A percentile compares a stretch with the other conserved stretches of the same genome.
These are phyloP conservation scores for Myiagra hebetior DNA, from an alignment of 2,113 vertebrate species.

Conservation along the genomic window DNA sequence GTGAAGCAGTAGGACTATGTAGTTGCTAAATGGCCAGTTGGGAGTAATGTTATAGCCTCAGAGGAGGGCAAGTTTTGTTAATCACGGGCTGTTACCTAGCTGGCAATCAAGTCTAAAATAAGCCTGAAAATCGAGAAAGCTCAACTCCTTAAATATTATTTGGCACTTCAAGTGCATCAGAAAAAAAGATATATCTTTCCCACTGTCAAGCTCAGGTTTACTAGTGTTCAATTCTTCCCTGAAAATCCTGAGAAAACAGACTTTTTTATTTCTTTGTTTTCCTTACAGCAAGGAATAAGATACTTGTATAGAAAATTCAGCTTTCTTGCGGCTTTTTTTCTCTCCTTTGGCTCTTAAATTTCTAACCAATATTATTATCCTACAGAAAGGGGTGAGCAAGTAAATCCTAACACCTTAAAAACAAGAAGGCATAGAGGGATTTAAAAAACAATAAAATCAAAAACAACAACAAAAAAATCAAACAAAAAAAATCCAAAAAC, in stretches of 20 bases:
- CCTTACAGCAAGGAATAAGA: background rate
- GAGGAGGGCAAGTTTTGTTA: background rate
- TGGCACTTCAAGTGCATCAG: background rate
- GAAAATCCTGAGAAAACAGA: background rate
- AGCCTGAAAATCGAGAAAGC: background rate
- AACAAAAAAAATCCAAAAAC: background rate
- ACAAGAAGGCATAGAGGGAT: background rate
- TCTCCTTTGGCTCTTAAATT: background rate
- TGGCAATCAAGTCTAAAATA: background rate
- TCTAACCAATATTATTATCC: background rate
- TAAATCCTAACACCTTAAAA: background rate
- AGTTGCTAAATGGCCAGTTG: background rate
- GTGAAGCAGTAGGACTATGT: background rate
- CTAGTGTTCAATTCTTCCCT: background rate
- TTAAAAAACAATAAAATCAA: background rate
- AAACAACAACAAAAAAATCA: accelerated
- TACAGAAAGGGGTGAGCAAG: background rate
- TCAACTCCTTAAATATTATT: background rate
- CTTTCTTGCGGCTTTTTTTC: background rate
- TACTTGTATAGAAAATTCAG: background rate
- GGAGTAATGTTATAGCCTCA: background rate
- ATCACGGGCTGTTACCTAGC: background rate
- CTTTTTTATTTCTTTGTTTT: background rate
- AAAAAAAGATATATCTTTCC: background rate
- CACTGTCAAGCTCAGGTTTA: background rate